Base-by-base conservation (phyloP, 2,888 invertebrate species). In the Pharmacophagus antenor region DNA sequence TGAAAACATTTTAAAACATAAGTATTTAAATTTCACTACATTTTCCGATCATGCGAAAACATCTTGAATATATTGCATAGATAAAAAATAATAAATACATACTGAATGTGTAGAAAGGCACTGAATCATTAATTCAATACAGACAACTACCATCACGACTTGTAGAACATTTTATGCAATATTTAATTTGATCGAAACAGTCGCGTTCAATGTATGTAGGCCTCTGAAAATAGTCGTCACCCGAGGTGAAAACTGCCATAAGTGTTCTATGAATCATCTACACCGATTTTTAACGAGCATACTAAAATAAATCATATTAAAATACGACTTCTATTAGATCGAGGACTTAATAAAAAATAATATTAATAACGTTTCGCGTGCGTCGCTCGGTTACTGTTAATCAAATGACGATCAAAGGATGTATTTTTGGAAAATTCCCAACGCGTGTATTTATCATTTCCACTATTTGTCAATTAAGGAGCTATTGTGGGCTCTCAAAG, bases 381-480 rank as follows among this genome's bases (percentile, higher is more conserved):
- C 72, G 74, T 73, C 79, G 75, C 80, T 77, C 82, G 73, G 74
- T 71, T 70, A 84, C 76, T 77, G 86, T 90, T 89, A 84, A 89
- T 90, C 90, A 88, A 83, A 73, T 62, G 71, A 75, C 77, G 88
- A 90, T 90, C 90, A 90, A 90, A 90, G 89, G 75, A 72, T 72
- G 70, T 88, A 88, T 88, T 89, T 90, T 77, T 66, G 82, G 87
- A 87, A 78, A 81, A 81, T 86, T 82, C 83, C 79, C 83, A 78
- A 75, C 80, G 78, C 74, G 71, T 78, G 82, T 85, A 90, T 90
- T 86, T 84, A 89, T 90, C 89, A 89, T 88, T 86, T 84, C 82
- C 77, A 86, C 88, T 88, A 90, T 90, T 90, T 90, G 89, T 90
- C 89, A 89, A 90, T 90, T 90, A 90, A 83, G 79, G 82, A 69